Base-by-base conservation (phyloP, 2,888 invertebrate species). In the Campopleginae sp. region DNA sequence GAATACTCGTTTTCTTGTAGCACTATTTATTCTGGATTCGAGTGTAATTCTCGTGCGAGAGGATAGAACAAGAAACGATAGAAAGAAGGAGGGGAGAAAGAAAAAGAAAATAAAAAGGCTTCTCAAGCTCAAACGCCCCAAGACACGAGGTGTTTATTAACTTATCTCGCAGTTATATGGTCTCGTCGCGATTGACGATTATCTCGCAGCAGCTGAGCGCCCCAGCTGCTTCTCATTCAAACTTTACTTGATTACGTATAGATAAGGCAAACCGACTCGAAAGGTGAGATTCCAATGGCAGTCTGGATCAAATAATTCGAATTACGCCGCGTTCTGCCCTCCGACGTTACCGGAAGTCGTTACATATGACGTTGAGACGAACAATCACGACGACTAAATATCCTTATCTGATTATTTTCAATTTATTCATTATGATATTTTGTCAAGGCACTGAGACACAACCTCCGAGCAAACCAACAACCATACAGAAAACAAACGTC, bases 131-230 rank as follows among this genome's bases (percentile, higher is more conserved):
- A 84, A 77, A 65, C 80, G 61, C 77, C 72, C 66, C 66, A 54
- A 78, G 78, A 78, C 78, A 72, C 80, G 84, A 84, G 84, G 84
- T 80, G 84, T 84, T 84, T 84, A 84, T 84, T 84, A 84, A 84
- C 84, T 84, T 81, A 84, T 84, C 84, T 81, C 81, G 33, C 31
- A 72, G 66, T 77, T 80, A 42, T 78, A 84, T 51, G 80, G 84
- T 80, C 80, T 72, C 80, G 58, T 84, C 77, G 76, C 63, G 61
- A 77, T 80, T 77, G 48, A 42, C 80, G 77, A 84, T 84, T 81
- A 84, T 84, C 81, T 84, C 81, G 70, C 78, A 72, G 80, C 77
- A 74, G 68, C 74, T 63, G 46, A 65, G 78, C 48, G 81, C 72
- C 54, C 54, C 38, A 74, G 48, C 81, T 80, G n/a, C n/a, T 84